Evolutionary conservation across 2,888 invertebrate genomes (phyloP), one percentile per base, ranked within the genome.

Genomic region (Xestia sexstrigata): DNA sequence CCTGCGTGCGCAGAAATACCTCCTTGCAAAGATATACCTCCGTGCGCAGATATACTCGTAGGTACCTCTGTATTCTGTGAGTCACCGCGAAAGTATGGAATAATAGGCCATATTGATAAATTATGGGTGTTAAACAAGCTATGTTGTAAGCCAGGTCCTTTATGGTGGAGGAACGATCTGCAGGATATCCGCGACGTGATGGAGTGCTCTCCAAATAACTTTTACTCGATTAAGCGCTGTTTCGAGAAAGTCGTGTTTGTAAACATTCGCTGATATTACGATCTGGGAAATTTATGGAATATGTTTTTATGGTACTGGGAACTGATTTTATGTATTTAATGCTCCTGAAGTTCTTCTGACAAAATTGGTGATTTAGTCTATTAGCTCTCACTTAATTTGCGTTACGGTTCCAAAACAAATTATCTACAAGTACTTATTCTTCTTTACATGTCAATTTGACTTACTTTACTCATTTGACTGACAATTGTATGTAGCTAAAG

Each of bases 21-120:
- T 58, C 15, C 15, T 7, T 23, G 8, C 2, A 0, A 9, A 23
- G 2, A 52, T 8, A 49, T 49, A 49, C 49, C 7, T 47, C 47
- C 15, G 15, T n/a, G 9, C 9, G 52, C 58, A 58, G 26, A 26
- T 17, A 58, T 65, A n/a, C n/a, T n/a, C n/a, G n/a, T n/a, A n/a
- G n/a, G n/a, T n/a, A 42, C 15, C 65, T 65, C 15, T 90, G 91
- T 92, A 93, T 93, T 92, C 90, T 91, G 87, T 88, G 84, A 89
- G 83, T 90, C 88, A 88, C 88, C 80, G 78, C 72, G 39, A 79
- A 81, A 84, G 81, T 79, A 83, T 72, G 73, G 82, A 91, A 89
- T 93, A 93, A 94, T 92, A 92, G 93, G 89, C 93, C 88, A 93
- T 94, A 91, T 90, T 91, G 92, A 92, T 93, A 93, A 94, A 90